These are phyloP conservation scores for Tuta absoluta DNA, from an alignment of 2,888 invertebrate species.

Conservation along the genomic window DNA sequence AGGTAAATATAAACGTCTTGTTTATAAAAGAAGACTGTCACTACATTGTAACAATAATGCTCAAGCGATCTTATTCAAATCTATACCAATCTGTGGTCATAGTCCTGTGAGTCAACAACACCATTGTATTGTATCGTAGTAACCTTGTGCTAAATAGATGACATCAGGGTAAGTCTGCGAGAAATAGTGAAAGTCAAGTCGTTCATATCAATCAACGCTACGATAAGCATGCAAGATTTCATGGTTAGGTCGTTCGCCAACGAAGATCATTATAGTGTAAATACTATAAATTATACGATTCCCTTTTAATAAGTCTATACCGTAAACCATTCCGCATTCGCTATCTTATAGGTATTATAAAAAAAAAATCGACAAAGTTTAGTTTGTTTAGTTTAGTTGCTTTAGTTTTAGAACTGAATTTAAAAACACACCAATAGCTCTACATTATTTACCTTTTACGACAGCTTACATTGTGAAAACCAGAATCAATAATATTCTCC, in stretches of 20 bases:
- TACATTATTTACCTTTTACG: background rate
- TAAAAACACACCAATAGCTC: background rate
- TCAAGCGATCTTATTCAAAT: background rate
- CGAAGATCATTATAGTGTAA: too few relatives aligned
- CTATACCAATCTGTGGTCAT: background rate
- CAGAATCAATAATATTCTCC: background rate
- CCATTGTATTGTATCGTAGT: conserved; percentile 35
- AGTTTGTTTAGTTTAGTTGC: too few relatives aligned
- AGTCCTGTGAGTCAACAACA: conserved; percentile 28
- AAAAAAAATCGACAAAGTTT: too few relatives aligned
- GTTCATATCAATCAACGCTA: background rate
- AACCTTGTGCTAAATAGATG: conserved; percentile 48
- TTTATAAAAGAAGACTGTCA: too few relatives aligned
- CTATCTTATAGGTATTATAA: too few relatives aligned
- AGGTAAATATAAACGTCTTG: too few relatives aligned
- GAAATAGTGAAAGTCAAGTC: background rate
- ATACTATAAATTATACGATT: too few relatives aligned
- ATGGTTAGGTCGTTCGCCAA: background rate
- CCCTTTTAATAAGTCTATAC: too few relatives aligned
- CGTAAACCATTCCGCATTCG: too few relatives aligned
- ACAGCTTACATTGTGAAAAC: background rate
- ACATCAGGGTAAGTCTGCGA: conserved; percentile 26
- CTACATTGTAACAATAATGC: too few relatives aligned
- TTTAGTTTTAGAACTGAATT: too few relatives aligned
- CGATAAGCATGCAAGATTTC: background rate